These are phyloP conservation scores for Chamaea fasciata DNA, from an alignment of 2,113 vertebrate species.

Conservation along the genomic window DNA sequence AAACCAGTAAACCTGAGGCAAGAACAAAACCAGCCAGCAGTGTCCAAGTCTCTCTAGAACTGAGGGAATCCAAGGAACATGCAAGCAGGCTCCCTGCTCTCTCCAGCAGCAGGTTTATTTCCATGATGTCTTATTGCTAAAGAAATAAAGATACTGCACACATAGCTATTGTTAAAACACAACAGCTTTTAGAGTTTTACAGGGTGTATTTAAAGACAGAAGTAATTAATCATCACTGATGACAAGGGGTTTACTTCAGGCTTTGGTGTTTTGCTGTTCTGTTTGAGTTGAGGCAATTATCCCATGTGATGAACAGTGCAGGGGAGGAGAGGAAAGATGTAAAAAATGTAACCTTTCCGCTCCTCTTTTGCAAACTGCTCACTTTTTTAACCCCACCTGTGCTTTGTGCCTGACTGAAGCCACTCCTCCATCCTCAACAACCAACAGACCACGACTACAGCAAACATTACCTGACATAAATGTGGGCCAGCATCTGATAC, in stretches of 20 bases:
- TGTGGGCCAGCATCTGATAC: not conserved
- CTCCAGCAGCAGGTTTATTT: not conserved
- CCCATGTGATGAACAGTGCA: not conserved
- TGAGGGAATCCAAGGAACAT: not conserved
- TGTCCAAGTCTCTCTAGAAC: not conserved
- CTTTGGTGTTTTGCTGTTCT: not conserved
- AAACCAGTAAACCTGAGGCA: not conserved
- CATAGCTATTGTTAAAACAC: not conserved
- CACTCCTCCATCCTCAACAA: not conserved
- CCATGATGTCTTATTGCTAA: not conserved
- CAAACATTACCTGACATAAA: accelerated
- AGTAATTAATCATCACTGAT: not conserved
- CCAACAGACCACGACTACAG: not conserved
- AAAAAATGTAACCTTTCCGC: not conserved
- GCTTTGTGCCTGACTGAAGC: not conserved
- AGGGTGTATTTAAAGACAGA: not conserved
- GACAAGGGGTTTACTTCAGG: accelerated
- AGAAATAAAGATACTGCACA: not conserved
- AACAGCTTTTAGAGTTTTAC: not conserved
- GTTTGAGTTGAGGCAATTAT: not conserved
- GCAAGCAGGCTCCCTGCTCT: not conserved
- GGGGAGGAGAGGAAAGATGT: not conserved
- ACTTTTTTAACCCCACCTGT: not conserved
- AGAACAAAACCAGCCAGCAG: not conserved
- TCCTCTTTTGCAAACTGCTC: not conserved